Base-by-base conservation (phyloP, 2,888 invertebrate species). In the Campoplex nolae region DNA sequence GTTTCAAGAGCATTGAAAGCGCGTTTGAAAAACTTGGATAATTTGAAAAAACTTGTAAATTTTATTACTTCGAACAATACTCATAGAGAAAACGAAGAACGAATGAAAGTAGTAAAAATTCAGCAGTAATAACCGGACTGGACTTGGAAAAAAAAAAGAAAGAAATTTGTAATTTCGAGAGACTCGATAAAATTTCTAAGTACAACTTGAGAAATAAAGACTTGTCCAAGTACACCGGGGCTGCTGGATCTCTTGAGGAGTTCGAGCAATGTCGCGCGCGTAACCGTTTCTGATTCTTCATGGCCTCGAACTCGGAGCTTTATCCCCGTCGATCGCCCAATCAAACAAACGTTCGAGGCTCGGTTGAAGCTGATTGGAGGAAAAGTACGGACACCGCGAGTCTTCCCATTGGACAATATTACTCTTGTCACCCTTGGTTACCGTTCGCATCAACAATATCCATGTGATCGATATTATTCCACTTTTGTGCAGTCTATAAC, bases 401-500 rank as follows among this genome's bases (percentile, higher is more conserved):
- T 88, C 88, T 89, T 90, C 89, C 92, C 92, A 94, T 94, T 94
- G 94, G 94, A 91, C 92, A 90, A 91, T 87, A 88, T 87, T 35
- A 88, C 73, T 73, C 88, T 85, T 90, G 94, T 94, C 90, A 92
- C 92, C 93, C 92, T 84, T 92, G 93, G 94, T 93, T 93, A 94
- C 94, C 93, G 91, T 93, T 93, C 90, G 92, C 90, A 93, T 93
- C 94, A 94, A 94, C 94, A 94, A 93, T 92, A 90, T 90, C 88
- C 89, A 90, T 88, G 75, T 86, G 93, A 92, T 94, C 93, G 93
- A 93, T 93, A 93, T 91, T 91, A 90, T 90, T 90, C 88, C 90
- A 91, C 91, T 91, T 91, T 84, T 87, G 85, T 84, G 77, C 85
- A 84, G 86, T 84, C 85, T 84, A 80, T 76, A 23, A 80, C 67